These are phyloP conservation scores for Zapus hudsonius DNA, from an alignment of 2,113 vertebrate genomes.

Conservation along the genomic window DNA sequence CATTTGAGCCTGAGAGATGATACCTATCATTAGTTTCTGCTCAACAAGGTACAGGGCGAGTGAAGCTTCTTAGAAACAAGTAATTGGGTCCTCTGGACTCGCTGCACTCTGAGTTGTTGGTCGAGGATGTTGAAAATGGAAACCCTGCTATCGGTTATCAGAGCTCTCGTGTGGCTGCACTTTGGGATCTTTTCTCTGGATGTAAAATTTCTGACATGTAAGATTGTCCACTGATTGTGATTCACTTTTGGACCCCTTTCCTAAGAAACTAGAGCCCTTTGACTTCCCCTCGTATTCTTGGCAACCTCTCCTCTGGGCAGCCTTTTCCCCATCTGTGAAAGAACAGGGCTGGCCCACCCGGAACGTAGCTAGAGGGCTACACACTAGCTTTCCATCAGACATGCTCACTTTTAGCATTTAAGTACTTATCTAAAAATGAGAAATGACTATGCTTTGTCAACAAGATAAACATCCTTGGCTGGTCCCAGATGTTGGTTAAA, in stretches of 20 bases:
- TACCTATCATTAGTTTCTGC: not conserved
- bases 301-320: not conserved
- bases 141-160: not conserved
- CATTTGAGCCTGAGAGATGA: not conserved
- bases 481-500: not conserved
- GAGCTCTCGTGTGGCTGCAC: not conserved
- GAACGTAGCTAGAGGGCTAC: not conserved
- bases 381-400: not conserved
- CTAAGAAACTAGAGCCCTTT: not conserved
- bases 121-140: not conserved
- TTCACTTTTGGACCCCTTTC: rapidly evolving
- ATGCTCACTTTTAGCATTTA: not conserved
- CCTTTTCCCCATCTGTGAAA: not conserved
- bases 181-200: not conserved
- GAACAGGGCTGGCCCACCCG: not conserved
- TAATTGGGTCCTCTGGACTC: constrained; percentile 7
- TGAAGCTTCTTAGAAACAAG: not conserved
- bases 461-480: not conserved
- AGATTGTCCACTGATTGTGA: not conserved
- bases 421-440: constrained; percentile 8
- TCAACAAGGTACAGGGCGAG: not conserved
- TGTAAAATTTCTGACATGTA: not conserved
- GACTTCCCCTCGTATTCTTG: not conserved
- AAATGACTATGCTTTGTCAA: not conserved
- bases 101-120: not conserved